phyloP scores from a whole-genome alignment of 2,113 vertebrate species.

The Myodes glareolus region DNA sequence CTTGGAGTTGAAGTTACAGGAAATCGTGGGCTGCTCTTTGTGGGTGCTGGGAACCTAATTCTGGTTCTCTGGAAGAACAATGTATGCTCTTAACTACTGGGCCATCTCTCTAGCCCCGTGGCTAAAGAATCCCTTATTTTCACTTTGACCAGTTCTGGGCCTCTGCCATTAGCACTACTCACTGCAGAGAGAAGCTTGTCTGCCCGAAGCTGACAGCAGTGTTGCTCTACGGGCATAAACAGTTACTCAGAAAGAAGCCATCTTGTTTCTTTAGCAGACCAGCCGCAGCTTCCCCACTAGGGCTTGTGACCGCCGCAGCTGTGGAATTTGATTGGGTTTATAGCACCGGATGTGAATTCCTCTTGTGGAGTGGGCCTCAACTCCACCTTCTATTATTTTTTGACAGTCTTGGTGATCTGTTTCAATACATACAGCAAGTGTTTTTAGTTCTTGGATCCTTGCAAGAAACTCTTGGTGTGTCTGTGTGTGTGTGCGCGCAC shows the following conservation, averaged over 20 bases:
- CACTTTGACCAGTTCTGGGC: background rate
- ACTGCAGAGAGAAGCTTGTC: background rate
- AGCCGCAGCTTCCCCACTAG: background rate
- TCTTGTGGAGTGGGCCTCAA: background rate
- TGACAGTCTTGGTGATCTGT: background rate
- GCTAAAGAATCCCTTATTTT: background rate
- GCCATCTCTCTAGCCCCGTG: background rate
- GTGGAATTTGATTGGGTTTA: background rate
- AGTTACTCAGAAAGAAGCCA: background rate
- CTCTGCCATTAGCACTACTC: background rate
- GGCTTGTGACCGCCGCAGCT: background rate
- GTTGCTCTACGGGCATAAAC: background rate
- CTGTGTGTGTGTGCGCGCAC: no score
- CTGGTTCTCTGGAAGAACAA: background rate
- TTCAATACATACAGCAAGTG: background rate
- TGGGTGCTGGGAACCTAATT: background rate
- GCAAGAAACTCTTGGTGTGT: background rate
- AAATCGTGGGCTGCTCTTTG: background rate
- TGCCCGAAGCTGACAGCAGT: background rate
- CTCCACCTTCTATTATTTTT: background rate
- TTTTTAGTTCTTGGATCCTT: background rate
- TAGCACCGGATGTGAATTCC: background rate
- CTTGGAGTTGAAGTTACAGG: background rate
- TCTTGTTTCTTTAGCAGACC: no score
- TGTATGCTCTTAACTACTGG: background rate